phyloP scores from a whole-genome alignment of 2,797 vertebrate genomes.

The Lepilemur ruficaudatus region DNA sequence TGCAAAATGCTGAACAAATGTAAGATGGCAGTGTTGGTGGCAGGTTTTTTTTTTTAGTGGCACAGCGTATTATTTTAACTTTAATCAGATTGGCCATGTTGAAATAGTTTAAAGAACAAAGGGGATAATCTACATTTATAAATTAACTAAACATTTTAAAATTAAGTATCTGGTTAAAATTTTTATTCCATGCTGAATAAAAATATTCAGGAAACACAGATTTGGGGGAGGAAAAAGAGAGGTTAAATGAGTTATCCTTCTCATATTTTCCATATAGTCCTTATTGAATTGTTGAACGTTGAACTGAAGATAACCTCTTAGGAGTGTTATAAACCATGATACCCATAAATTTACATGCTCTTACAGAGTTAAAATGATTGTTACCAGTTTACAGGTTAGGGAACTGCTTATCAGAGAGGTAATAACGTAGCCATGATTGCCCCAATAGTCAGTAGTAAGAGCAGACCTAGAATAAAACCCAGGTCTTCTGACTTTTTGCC shows the following conservation, averaged over 20 bases:
- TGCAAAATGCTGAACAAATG: neutral
- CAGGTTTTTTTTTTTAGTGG: neutral
- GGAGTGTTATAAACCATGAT: neutral
- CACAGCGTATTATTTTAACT: constrained; percentile 1
- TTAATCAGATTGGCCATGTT: neutral
- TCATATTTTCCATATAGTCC: constrained; percentile 9
- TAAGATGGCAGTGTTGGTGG: neutral
- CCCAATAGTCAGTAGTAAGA: neutral
- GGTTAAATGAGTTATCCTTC: neutral
- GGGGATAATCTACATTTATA: neutral
- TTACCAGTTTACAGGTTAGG: neutral
- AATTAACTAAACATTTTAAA: neutral
- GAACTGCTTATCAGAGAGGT: neutral
- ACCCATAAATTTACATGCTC: neutral
- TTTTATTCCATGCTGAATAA: neutral
- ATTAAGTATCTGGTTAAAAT: neutral
- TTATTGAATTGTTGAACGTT: constrained; percentile 31
- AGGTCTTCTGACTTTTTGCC: neutral
- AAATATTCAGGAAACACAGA: neutral
- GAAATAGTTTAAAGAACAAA: neutral
- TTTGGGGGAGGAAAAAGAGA: neutral
- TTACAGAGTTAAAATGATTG: constrained; percentile 11
- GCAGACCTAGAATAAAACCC: neutral
- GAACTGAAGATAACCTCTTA: neutral
- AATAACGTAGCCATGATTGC: neutral